Base-by-base conservation (phyloP, 2,888 invertebrate genomes). In the Eupeodes luniger region DNA sequence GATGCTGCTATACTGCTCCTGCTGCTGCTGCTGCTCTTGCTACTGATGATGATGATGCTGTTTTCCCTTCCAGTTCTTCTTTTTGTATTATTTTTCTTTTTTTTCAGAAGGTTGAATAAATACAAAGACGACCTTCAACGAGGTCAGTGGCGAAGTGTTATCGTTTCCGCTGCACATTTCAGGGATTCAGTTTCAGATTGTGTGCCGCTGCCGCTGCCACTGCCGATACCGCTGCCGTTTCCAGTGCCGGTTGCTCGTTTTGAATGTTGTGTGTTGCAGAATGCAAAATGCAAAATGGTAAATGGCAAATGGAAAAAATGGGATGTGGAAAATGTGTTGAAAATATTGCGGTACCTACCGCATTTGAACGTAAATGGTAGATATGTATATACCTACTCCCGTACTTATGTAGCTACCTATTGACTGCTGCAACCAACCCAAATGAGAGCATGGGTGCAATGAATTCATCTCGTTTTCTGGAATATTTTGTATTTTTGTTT, bases 111-210 rank as follows among this genome's bases (percentile, higher is more conserved):
- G 88, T 88, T 88, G 85, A 85, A 74, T 75, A 88, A 88, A 78
- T 75, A 85, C 88, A 88, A 81, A 85, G 78, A 81, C 85, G 88
- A 88, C 88, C 88, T 88, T 88, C 88, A 88, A 85, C 81, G 85
- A 77, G 88, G 88, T 88, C 88, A 88, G 74, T 88, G 78, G 88
- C 84, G 80, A 88, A 88, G 69, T 81, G 74, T 74, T 76, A 74
- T 78, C 81, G 55, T 81, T 85, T 77, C 81, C 84, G 81, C 27
- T 80, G 84, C 57, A 81, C 64, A 83, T 64, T 79, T 61, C 72
- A 72, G 61, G 62, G 49, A 66, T 66, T 49, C 66, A 49, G 49
- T 19, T 80, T 75, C 47, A 40, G 40, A 40, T 40, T 40, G 40
- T 40, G 40, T 40, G 40, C 40, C 40, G 40, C 6, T 27, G 40